Conservation (phyloP, 2,113 vertebrate genomes). For the Picathartes gymnocephalus region DNA sequence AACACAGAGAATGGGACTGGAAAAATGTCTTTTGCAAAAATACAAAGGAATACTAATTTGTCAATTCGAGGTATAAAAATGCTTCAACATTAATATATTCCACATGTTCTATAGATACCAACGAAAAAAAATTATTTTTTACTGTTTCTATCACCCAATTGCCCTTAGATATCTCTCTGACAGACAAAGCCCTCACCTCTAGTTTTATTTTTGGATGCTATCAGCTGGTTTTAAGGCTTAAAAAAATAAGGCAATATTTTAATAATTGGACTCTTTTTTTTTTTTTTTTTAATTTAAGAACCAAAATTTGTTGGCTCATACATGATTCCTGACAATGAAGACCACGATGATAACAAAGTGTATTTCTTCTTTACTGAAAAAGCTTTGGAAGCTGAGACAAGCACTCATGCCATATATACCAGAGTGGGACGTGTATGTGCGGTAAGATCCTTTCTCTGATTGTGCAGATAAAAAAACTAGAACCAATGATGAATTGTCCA, state of each 20-base stretch:
- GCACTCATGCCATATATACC: constrained; percentile 80
- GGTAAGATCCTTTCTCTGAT: constrained; percentile 69
- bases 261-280: not conserved
- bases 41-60: not conserved
- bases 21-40: not conserved
- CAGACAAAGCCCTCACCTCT: not conserved
- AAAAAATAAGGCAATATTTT: not conserved
- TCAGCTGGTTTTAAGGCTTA: not conserved
- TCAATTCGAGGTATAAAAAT: not conserved
- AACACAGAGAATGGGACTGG: not conserved
- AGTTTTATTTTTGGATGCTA: not conserved
- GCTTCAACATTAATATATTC: not conserved
- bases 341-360: constrained; percentile 91
- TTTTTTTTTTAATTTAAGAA: constrained; percentile 79
- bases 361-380: constrained; percentile 98
- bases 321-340: constrained; percentile 93
- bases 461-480: not conserved
- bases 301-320: constrained; percentile 91
- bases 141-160: not conserved
- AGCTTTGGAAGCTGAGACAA: constrained; percentile 80
- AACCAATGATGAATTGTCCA: not conserved
- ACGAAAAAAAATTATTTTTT: not conserved
- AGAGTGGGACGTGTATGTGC: constrained; percentile 88
- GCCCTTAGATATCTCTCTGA: not conserved
- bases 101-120: not conserved